Evolutionary conservation across 2,888 invertebrate species (phyloP).

Genomic region (Tortrix viridana): DNA sequence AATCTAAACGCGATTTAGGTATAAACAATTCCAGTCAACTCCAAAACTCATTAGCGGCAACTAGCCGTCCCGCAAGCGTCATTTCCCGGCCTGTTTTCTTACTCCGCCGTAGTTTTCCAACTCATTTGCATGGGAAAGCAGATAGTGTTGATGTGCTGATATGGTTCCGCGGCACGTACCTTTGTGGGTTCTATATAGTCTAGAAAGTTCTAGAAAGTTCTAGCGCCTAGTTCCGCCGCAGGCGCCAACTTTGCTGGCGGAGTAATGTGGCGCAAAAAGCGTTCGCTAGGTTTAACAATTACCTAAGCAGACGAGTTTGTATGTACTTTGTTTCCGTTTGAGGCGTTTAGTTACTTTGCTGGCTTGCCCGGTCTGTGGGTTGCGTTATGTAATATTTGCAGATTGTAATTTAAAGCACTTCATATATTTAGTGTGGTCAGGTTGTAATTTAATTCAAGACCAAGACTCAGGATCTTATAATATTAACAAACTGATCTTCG

Average conservation of each 20-base stretch:
- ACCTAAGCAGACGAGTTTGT: conserved; percentile 75
- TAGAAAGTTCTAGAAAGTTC: conserved; percentile 64
- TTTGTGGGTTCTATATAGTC: conserved; percentile 79
- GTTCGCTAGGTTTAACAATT: conserved; percentile 82
- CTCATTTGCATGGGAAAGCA: conserved; percentile 84
- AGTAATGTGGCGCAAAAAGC: conserved; percentile 81
- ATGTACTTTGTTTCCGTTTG: conserved; percentile 47
- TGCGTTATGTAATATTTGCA: background rate
- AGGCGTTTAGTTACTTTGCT: conserved; percentile 23
- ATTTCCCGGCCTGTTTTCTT: conserved; percentile 72
- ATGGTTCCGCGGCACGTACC: conserved; percentile 64
- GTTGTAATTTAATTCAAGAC: too few relatives aligned
- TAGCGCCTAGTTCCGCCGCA: conserved; percentile 67
- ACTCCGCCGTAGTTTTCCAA: conserved; percentile 78
- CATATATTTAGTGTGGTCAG: too few relatives aligned
- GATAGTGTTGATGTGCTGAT: conserved; percentile 80
- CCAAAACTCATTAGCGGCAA: conserved; percentile 30
- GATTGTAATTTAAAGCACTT: background rate
- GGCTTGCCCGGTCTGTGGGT: conserved; percentile 54
- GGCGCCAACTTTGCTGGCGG: conserved; percentile 73
- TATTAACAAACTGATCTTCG: too few relatives aligned
- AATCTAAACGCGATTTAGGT: background rate
- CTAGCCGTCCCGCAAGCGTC: conserved; percentile 43
- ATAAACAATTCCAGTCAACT: conserved; percentile 19
- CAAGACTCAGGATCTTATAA: too few relatives aligned